phyloP scores from a whole-genome alignment of 2,888 invertebrate species.

The Caenorhabditis sinica region DNA sequence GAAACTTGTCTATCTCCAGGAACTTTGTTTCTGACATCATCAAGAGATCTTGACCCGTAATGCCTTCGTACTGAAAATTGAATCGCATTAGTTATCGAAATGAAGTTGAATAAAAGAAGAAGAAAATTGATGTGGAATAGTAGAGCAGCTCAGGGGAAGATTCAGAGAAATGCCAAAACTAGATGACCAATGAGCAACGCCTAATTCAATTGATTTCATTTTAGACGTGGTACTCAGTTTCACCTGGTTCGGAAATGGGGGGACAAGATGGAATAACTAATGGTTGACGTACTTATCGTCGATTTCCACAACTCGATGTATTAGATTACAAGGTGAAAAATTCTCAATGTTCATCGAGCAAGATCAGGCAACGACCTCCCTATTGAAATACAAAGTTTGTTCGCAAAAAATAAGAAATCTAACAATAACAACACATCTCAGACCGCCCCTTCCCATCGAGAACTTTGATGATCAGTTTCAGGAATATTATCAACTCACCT shows the following conservation, averaged over 20 bases:
- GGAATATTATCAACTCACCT: slow-evolving; percentile 45
- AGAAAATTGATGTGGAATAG: not conserved
- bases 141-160: not conserved
- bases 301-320: not conserved
- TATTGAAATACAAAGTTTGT: not conserved
- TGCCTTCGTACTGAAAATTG: slow-evolving; percentile 74
- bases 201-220: slow-evolving; percentile 54
- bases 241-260: slow-evolving; percentile 23
- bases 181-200: slow-evolving; percentile 45
- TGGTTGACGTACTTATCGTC: not conserved
- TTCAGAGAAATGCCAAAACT: slow-evolving; percentile 35
- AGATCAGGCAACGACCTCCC: not conserved
- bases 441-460: not conserved
- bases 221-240: slow-evolving; percentile 7
- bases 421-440: slow-evolving; percentile 8
- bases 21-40: slow-evolving; percentile 81
- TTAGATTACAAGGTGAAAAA: slow-evolving; percentile 1
- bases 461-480: slow-evolving; percentile 19
- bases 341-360: slow-evolving; percentile 28
- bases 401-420: not conserved
- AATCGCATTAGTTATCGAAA: slow-evolving; percentile 37
- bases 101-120: slow-evolving; percentile 10
- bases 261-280: not conserved
- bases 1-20: slow-evolving; percentile 78
- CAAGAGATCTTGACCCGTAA: slow-evolving; percentile 78